phyloP scores from a whole-genome alignment of 2,113 vertebrate genomes.

The Ageneiosus marmoratus region DNA sequence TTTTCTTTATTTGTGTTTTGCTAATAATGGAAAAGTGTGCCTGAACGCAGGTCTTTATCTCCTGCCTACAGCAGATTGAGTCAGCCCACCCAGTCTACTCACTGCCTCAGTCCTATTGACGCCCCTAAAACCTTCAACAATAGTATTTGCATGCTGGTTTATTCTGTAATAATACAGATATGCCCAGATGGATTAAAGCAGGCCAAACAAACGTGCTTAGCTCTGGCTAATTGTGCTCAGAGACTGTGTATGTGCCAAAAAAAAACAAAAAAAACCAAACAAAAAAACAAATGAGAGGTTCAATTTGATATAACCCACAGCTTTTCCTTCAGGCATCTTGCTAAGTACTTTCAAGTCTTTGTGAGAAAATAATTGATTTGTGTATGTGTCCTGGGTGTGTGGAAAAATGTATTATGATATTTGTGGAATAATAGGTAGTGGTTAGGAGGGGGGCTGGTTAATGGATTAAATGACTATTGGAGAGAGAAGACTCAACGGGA shows the following conservation, averaged over 20 bases:
- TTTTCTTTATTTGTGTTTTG: constrained; percentile 89
- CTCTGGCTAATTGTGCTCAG: constrained; percentile 92
- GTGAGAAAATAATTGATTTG: constrained; percentile 96
- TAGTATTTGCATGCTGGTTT: constrained; percentile 95
- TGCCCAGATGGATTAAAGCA: constrained; percentile 92
- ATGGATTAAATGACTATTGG: constrained; percentile 94
- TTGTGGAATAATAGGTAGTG: constrained; percentile 84
- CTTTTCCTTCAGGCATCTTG: constrained; percentile 88
- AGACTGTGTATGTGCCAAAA: constrained; percentile 64
- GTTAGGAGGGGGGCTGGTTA: constrained; percentile 83
- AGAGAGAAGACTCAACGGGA: constrained; percentile 78
- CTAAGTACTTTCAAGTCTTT: constrained; percentile 98
- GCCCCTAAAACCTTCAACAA: constrained; percentile 91
- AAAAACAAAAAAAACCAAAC: not conserved
- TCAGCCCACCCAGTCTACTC: constrained; percentile 86
- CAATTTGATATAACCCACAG: constrained; percentile 95
- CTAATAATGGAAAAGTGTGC: constrained; percentile 86
- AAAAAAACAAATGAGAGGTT: constrained; percentile 86
- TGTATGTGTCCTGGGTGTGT: constrained; percentile 81
- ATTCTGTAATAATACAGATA: constrained; percentile 93
- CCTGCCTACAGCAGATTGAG: constrained; percentile 88
- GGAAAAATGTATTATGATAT: constrained; percentile 94
- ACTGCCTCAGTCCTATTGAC: constrained; percentile 88
- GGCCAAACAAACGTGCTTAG: constrained; percentile 84
- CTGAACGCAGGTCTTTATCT: constrained; percentile 92